These are phyloP conservation scores for Vulpes vulpes DNA, from an alignment of 2,113 vertebrate genomes.

Conservation along the genomic window DNA sequence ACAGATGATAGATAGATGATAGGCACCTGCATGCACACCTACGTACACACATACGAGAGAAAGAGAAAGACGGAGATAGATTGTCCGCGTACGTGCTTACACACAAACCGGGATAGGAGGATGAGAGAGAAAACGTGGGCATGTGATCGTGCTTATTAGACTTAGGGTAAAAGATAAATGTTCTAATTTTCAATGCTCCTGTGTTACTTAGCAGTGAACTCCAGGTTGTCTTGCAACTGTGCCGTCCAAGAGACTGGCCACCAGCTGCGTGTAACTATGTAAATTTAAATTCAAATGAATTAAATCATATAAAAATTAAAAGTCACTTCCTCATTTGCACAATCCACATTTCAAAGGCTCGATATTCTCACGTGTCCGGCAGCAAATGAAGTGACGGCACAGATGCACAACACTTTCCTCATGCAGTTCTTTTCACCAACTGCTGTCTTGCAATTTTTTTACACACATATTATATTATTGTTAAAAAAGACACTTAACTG, in stretches of 20 bases:
- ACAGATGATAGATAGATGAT: not conserved
- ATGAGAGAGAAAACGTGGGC: not conserved
- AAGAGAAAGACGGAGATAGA: not conserved
- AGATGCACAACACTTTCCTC: not conserved
- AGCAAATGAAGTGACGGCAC: not conserved
- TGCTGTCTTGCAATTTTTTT: not conserved
- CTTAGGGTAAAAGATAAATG: not conserved
- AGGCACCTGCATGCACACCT: not conserved
- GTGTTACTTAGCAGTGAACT: not conserved
- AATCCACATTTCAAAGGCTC: not conserved
- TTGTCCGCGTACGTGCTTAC: not conserved
- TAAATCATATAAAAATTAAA: constrained; percentile 52
- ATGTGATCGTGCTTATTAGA: not conserved
- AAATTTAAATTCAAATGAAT: constrained; percentile 22
- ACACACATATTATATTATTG: not conserved
- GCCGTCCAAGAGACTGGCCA: not conserved
- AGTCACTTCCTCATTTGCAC: not conserved
- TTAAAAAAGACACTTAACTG: not conserved
- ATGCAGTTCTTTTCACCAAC: not conserved
- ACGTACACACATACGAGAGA: not conserved
- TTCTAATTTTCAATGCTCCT: not conserved
- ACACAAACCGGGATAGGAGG: not conserved
- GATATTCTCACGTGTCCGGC: not conserved
- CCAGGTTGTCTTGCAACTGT: not conserved
- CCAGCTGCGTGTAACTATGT: not conserved